Base-by-base conservation (phyloP, 2,797 vertebrate species). In the Brotula barbata region DNA sequence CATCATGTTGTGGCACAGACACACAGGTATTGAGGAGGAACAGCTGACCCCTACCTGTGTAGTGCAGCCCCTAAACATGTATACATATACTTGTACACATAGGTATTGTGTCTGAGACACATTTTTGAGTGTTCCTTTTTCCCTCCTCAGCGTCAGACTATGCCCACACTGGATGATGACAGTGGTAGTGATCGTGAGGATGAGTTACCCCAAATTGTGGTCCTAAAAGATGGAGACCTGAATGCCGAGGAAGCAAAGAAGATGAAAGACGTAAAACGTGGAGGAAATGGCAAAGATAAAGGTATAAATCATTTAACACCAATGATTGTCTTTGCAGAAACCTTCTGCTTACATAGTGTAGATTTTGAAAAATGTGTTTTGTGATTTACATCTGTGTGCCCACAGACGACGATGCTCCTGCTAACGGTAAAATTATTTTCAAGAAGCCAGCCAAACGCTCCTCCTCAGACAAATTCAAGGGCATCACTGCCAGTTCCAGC, bases 371-470 rank as follows among this genome's bases (percentile, higher is more conserved):
- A 2, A 21, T 8, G 2, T 8, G n/a, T 17, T 53, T 40, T 39
- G 0, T 39, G 0, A 25, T 14, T 2, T 7, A 20, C 15, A 1
- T 0, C 5, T 20, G 41, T 33, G n/a, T 40, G 9, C 46, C 59
- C 77, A 33, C 74, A 97, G 96, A 90, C 62, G 91, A 91, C 28
- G 89, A 93, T 31, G 82, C 88, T 57, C 81, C 92, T 48, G 45
- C 89, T 15, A 94, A 95, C 62, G 94, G 94, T 22, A 98, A 95
- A 90, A 97, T 99, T 73, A 55, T 96, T 52, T 99, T 98, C 82
- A 94, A 93, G 88, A 99, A 98, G 78, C 97, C 97, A 36, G 84
- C 80, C 53, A 99, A 99, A 80, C 94, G 94, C 53, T 90, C 90
- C 3, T 92, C 94, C 7, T 92, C 94, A 9, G 93, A 92, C 49